Base-by-base conservation (phyloP, 92 coral and sea anemone genomes). In the Bergia puertoricense region DNA sequence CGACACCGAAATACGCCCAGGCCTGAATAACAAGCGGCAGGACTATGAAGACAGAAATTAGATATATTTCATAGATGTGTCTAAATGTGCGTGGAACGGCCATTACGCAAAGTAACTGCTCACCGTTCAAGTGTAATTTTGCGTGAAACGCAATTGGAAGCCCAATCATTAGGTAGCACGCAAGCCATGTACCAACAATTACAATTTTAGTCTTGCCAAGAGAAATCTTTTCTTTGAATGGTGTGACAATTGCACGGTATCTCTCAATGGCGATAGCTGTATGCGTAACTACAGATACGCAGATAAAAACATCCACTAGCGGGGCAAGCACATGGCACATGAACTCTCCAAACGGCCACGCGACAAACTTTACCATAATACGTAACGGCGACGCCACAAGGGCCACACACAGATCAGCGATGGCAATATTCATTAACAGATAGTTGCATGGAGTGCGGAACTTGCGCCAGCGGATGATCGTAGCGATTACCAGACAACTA, bases 211-310 rank as follows among this genome's bases (percentile, higher is more conserved):
- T 86, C 88, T 85, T 91, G 10, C 84, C 45, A 77, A 91, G 76
- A 13, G 95, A 89, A 37, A 94, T 88, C 77, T 92, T 89, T 36
- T 90, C 90, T 81, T 80, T 92, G 38, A 94, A 92, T 23, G 97
- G 97, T 11, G 89, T 85, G 62, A 91, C 95, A 3, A 93, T 94
- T 6, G 94, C 97, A 14, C 97, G 81, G 76, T 92, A 90, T 51
- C 97, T 92, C 72, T 94, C 97, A 71, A 92, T 69, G 18, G 95
- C 95, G 23, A 94, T 94, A 0, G 91, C 86, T 9, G 97, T 91
- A 72, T 94, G 97, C 8, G 94, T 92, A 20, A 94, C 67, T 8
- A 88, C 97, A 2, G 97, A 94, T 5, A 94, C 97, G 11, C 92
- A 89, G 5, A 94, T 93, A 37, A 92, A 94, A 10, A 94, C 97